phyloP scores from a whole-genome alignment of 1,140 invertebrate genomes.

The Solenopsis invicta region DNA sequence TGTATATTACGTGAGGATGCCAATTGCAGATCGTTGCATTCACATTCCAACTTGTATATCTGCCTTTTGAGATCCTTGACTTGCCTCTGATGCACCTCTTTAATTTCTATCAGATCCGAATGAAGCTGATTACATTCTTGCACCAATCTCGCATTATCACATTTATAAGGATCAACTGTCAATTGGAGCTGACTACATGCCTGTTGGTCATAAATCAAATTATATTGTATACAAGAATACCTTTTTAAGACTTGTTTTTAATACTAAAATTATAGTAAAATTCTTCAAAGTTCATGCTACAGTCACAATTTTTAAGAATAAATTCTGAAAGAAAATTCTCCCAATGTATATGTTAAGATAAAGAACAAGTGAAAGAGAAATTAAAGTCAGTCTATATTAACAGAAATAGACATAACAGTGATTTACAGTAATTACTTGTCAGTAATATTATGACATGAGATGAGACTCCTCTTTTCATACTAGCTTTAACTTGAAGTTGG shows the following conservation, averaged over 20 bases:
- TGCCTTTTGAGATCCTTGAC: constrained; percentile 89
- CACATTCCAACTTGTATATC: constrained; percentile 88
- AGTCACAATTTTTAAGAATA: too few relatives aligned
- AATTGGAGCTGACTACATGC: constrained; percentile 88
- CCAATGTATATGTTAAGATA: too few relatives aligned
- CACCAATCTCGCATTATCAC: constrained; percentile 90
- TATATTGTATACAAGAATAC: not conserved
- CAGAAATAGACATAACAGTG: too few relatives aligned
- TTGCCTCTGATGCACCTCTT: constrained; percentile 89
- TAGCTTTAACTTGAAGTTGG: constrained; percentile 33
- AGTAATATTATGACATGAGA: not conserved
- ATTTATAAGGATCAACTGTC: constrained; percentile 90
- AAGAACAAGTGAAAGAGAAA: too few relatives aligned
- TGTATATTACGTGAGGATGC: constrained; percentile 88
- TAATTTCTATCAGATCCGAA: constrained; percentile 89
- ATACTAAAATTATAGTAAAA: too few relatives aligned
- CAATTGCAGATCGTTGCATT: constrained; percentile 88
- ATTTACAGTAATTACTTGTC: not conserved
- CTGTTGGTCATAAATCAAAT: constrained; percentile 74
- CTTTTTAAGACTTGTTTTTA: not conserved
- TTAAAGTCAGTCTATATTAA: too few relatives aligned
- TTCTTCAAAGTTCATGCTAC: too few relatives aligned
- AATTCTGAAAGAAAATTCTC: too few relatives aligned
- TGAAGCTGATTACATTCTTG: constrained; percentile 92
- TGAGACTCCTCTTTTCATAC: not conserved